Conservation (phyloP, 2,113 vertebrate genomes). For the Gobiocypris rarus region DNA sequence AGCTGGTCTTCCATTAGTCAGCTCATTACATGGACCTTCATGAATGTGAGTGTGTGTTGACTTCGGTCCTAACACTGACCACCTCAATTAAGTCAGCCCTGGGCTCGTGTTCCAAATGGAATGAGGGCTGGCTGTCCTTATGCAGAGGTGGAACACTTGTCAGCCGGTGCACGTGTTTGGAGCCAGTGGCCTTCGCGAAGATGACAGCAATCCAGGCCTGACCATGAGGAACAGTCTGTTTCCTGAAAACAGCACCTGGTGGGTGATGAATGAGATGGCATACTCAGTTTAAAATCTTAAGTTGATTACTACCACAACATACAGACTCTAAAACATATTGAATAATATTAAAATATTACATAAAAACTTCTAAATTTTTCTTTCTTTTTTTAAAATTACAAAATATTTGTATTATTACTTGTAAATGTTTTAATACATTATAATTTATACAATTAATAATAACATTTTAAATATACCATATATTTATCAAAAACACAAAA, state of each 20-base stretch:
- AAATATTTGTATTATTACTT: too few species aligned
- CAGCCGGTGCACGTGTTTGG: constrained; percentile 35
- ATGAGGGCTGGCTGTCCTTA: constrained; percentile 56
- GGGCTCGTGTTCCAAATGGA: constrained; percentile 56
- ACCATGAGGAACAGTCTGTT: constrained; percentile 10
- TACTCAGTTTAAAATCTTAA: not conserved
- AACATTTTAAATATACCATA: not conserved
- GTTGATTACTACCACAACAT: not conserved
- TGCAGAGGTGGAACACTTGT: constrained; percentile 57
- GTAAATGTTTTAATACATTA: not conserved
- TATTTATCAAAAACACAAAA: too few species aligned
- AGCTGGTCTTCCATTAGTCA: constrained; percentile 74
- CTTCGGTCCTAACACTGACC: constrained; percentile 66
- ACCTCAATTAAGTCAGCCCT: constrained; percentile 71
- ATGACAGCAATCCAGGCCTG: constrained; percentile 30
- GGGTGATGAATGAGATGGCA: not conserved
- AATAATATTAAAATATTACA: not conserved
- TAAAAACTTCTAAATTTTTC: too few species aligned
- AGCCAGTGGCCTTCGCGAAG: constrained; percentile 11
- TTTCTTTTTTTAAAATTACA: not conserved
- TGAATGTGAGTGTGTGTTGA: not conserved
- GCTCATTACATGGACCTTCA: constrained; percentile 51
- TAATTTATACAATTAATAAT: not conserved
- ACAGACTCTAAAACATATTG: not conserved
- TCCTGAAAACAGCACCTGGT: constrained; percentile 17